These are phyloP conservation scores for Symphodus melops DNA, from an alignment of 2,113 vertebrate genomes.

Conservation along the genomic window DNA sequence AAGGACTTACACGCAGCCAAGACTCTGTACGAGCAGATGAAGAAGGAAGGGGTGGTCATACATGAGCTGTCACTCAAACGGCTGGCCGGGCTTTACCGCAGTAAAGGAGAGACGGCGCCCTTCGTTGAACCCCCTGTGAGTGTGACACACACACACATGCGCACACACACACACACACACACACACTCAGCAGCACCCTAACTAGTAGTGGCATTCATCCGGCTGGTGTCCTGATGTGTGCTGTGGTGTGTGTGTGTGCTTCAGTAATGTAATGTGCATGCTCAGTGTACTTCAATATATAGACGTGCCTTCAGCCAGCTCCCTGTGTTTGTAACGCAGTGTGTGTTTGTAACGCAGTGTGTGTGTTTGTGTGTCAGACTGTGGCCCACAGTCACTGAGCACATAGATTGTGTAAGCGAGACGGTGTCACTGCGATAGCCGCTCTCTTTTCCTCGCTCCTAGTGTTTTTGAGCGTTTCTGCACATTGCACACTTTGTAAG, in stretches of 20 bases:
- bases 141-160: slow-evolving; percentile 36
- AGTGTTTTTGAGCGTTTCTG: slow-evolving; percentile 62
- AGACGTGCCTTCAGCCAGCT: slow-evolving; percentile 23
- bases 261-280: slow-evolving; percentile 41
- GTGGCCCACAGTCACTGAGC: slow-evolving; percentile 20
- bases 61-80: slow-evolving; percentile 89
- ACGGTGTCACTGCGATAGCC: slow-evolving; percentile 59
- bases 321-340: neutral
- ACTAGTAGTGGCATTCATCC: slow-evolving; percentile 32
- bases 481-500: slow-evolving; percentile 64
- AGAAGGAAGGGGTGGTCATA: slow-evolving; percentile 78
- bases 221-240: slow-evolving; percentile 19
- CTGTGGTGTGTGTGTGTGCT: slow-evolving; percentile 16
- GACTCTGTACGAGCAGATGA: slow-evolving; percentile 82
- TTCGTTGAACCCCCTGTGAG: slow-evolving; percentile 94
- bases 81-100: slow-evolving; percentile 86
- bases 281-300: slow-evolving; percentile 12
- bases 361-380: slow-evolving; percentile 28
- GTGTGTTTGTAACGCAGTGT: too few relatives aligned
- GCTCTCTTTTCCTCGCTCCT: slow-evolving; percentile 40
- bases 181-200: neutral
- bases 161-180: neutral
- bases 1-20: slow-evolving; percentile 87
- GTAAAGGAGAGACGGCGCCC: slow-evolving; percentile 84
- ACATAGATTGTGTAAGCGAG: slow-evolving; percentile 54